A percentile compares a stretch with the other conserved stretches of the same genome.
Conservation (phyloP, 2,888 invertebrate species). For the Lottia scabra region DNA sequence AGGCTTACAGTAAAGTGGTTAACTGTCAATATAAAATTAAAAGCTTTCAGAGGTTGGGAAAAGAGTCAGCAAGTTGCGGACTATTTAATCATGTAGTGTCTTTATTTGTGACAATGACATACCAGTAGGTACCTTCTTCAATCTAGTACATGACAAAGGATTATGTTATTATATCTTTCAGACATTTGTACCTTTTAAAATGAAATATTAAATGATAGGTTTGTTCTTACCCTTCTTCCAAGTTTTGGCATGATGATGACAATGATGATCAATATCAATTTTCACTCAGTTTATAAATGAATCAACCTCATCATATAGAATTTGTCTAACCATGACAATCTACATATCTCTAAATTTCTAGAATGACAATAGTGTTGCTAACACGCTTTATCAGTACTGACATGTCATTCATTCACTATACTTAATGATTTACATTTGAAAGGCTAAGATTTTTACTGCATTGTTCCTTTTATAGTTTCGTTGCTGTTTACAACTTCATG, state of each 20-base stretch:
- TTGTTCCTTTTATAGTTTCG: background rate
- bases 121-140: too few relatives aligned
- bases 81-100: too few relatives aligned
- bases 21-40: too few relatives aligned
- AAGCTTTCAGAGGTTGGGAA: too few relatives aligned
- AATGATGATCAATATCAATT: background rate
- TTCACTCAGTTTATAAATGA: too few relatives aligned
- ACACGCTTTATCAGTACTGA: slow-evolving; percentile 4
- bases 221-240: slow-evolving; percentile 28
- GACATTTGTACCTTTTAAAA: background rate
- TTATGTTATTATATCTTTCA: too few relatives aligned
- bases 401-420: slow-evolving; percentile 2
- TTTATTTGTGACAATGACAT: too few relatives aligned
- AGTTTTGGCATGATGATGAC: slow-evolving; percentile 30
- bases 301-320: slow-evolving; percentile 5
- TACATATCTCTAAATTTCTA: too few relatives aligned
- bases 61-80: too few relatives aligned
- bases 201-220: background rate
- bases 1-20: too few relatives aligned
- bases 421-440: slow-evolving; percentile 19
- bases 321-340: slow-evolving; percentile 1
- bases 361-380: background rate
- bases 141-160: too few relatives aligned
- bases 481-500: slow-evolving; percentile 16
- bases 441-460: slow-evolving; percentile 10